Conservation (phyloP, 1,140 invertebrate genomes). For the Camponotus vicinus region DNA sequence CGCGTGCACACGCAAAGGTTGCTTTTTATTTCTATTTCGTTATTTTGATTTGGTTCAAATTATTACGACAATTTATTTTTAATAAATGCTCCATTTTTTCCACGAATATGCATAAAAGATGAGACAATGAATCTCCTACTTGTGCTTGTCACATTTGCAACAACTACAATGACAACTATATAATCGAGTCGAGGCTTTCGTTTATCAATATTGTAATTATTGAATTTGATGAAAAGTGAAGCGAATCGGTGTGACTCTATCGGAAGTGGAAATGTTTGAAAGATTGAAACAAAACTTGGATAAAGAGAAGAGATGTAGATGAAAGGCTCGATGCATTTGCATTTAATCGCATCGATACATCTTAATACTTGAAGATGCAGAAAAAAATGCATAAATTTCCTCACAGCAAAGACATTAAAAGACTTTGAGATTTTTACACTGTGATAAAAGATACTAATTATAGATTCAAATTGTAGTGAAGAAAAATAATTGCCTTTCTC, state of each 20-base stretch:
- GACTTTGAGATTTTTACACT: too few species aligned
- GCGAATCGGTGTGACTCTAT: neutral
- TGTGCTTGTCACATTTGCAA: neutral
- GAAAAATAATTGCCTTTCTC: neutral
- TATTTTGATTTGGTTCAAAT: neutral
- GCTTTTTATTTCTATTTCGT: neutral
- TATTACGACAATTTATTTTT: neutral
- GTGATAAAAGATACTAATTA: neutral
- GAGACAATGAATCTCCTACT: neutral
- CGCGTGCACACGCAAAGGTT: neutral
- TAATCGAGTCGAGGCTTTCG: constrained; percentile 43
- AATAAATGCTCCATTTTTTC: neutral
- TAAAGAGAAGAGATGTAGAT: neutral
- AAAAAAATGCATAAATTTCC: neutral
- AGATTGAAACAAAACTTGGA: neutral
- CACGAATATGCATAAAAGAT: neutral
- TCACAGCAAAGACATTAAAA: neutral
- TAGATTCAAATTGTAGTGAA: neutral
- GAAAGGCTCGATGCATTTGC: neutral
- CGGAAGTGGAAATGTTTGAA: constrained; percentile 42
- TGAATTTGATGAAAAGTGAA: constrained; percentile 42
- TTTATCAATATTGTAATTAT: constrained; percentile 25
- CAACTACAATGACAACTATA: neutral
- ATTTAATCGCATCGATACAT: neutral
- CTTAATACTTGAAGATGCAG: neutral